Evolutionary conservation across 2,797 vertebrate species (phyloP), one percentile per base, ranked within the genome.

Genomic region (Vipera ursinii): DNA sequence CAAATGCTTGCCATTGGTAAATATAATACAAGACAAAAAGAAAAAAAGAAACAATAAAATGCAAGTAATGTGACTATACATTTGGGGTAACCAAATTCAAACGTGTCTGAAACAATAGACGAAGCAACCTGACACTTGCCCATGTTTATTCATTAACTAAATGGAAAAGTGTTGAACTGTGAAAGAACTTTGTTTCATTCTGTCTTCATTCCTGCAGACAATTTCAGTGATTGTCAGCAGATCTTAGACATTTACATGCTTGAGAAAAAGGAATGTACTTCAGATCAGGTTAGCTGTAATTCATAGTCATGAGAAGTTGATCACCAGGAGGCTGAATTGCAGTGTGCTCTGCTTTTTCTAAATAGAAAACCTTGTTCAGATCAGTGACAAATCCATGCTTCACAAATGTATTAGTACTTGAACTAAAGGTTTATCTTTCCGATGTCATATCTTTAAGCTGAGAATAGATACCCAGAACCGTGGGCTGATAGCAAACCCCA

Each of bases 201-300:
- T 53, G 51, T 53, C 51, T 53, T 53, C 51, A 53, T 53, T 53
- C 53, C 22, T 51, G 91, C 86, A 93, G 89, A 95, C 51, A 69
- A 59, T 90, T 92, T 61, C 89, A 90, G 91, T 59, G 82, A 44
- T 17, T 93, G 65, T 93, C 90, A 90, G 28, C 90, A 48, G 86
- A 94, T 96, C 89, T 93, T 91, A 92, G 93, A 92, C 57, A 91
- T 95, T 96, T 94, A 89, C 51, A 91, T 87, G 94, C 95, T 60
- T 89, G 22, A 51, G 7, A 91, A 26, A 87, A 92, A 65, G 91
- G 44, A 92, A 13, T 86, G 92, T 82, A 78, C 90, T 91, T 86
- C 53, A 91, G 26, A 24, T 95, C 48, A 95, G 93, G 24, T 20
- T 88, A 95, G 10, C 38, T 87, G 94, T 92, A 89, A n/a, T 28